Percentiles rank a stretch among this genome's conserved stretches.
These are phyloP conservation scores for Catocala fraxini DNA, from an alignment of 2,888 invertebrate species.

Conservation along the genomic window DNA sequence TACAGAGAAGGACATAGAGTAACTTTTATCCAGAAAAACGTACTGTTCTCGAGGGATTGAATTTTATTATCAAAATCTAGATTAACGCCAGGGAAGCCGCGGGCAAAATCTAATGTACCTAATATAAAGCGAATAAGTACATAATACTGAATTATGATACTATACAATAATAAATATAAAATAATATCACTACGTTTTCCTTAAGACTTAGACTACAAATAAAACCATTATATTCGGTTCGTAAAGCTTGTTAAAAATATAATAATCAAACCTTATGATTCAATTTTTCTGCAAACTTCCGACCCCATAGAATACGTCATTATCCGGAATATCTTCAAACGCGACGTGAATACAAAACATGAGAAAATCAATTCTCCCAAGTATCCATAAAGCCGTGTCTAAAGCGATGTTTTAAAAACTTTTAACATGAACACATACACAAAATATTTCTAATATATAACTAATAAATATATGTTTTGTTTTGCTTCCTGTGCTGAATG, in stretches of 20 bases:
- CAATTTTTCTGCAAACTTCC: constrained; percentile 47
- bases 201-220: constrained; percentile 14
- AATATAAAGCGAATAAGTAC: too few relatives aligned
- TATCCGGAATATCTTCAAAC: constrained; percentile 58
- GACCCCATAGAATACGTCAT: constrained; percentile 49
- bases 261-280: constrained; percentile 46
- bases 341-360: constrained; percentile 59
- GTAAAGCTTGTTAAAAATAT: constrained; percentile 28
- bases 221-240: constrained; percentile 10
- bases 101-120: too few relatives aligned
- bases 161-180: background rate
- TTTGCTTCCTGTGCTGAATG: background rate
- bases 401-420: background rate
- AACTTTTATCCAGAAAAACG: too few relatives aligned
- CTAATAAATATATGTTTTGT: background rate
- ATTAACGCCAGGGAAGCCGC: too few relatives aligned
- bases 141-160: too few relatives aligned
- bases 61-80: too few relatives aligned
- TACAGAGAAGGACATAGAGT: too few relatives aligned
- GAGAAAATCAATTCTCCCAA: constrained; percentile 64
- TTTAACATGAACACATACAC: constrained; percentile 12
- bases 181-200: background rate
- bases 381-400: constrained; percentile 11
- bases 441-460: background rate
- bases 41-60: too few relatives aligned